Percentiles rank a stretch among this genome's conserved stretches.
Conservation (phyloP, 2,113 vertebrate species). For the Tachysurus fulvidraco region DNA sequence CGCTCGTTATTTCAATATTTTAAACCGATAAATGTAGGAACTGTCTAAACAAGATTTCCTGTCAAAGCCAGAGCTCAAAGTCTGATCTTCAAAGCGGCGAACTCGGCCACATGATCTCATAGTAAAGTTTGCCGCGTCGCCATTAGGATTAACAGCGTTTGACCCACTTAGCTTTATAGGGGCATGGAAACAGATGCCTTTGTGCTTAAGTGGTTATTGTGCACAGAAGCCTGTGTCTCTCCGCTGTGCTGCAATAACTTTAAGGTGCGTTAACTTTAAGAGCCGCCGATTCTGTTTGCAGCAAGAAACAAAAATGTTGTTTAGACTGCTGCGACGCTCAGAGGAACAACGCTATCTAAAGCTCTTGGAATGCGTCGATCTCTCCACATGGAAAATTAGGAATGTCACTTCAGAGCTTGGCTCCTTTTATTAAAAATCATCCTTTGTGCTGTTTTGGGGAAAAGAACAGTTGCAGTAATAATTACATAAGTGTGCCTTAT, state of each 20-base stretch:
- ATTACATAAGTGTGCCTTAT: not conserved
- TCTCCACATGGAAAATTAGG: conserved; percentile 31
- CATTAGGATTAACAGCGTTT: conserved; percentile 57
- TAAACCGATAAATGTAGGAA: not conserved
- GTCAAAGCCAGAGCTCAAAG: conserved; percentile 30
- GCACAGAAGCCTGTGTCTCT: conserved; percentile 24
- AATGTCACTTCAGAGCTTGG: conserved; percentile 33
- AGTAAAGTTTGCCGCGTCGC: conserved; percentile 56
- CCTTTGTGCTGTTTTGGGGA: not conserved
- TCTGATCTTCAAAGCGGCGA: conserved; percentile 53
- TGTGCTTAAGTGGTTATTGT: conserved; percentile 52
- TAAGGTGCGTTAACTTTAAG: conserved; percentile 42
- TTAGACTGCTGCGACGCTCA: conserved; percentile 40
- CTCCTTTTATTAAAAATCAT: conserved; percentile 43
- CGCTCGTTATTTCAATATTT: not conserved
- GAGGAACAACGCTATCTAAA: conserved; percentile 29
- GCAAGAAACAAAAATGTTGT: conserved; percentile 42
- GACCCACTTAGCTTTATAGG: conserved; percentile 59
- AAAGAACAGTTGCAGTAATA: not conserved
- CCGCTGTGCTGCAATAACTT: conserved; percentile 43
- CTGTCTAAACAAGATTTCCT: not conserved
- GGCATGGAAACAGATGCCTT: conserved; percentile 55
- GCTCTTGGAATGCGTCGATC: conserved; percentile 42
- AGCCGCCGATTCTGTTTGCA: conserved; percentile 20
- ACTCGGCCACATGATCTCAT: conserved; percentile 50